These are phyloP conservation scores for Listronotus oregonensis DNA, from an alignment of 1,140 invertebrate genomes.

Conservation along the genomic window DNA sequence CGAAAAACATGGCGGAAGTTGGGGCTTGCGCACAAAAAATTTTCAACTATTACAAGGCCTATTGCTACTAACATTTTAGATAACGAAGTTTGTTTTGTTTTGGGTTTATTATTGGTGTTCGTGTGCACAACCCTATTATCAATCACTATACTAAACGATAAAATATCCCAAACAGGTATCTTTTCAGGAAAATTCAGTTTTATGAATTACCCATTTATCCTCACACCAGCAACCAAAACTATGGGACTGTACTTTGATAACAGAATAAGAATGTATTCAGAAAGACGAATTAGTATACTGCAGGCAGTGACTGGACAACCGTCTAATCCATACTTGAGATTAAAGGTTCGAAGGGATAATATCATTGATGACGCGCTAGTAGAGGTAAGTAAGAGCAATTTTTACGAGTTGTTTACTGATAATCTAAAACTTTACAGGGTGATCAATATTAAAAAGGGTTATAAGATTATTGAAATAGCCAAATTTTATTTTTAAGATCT, in stretches of 20 bases:
- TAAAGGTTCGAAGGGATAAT: slow-evolving; percentile 81
- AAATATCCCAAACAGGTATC: slow-evolving; percentile 13
- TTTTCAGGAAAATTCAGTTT: slow-evolving; percentile 82
- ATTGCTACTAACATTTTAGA: no score
- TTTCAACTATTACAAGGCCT: no score
- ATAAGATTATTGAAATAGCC: no score
- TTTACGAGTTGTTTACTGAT: slow-evolving; percentile 20
- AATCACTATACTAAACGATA: background rate
- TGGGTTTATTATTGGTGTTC: background rate
- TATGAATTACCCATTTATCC: slow-evolving; percentile 87
- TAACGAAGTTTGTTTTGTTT: no score
- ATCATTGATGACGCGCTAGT: slow-evolving; percentile 91
- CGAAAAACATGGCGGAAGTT: no score
- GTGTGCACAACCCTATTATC: slow-evolving; percentile 1
- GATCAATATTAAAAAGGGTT: no score
- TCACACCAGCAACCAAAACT: slow-evolving; percentile 91
- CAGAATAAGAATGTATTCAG: slow-evolving; percentile 92
- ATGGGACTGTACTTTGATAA: slow-evolving; percentile 92
- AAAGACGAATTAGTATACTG: slow-evolving; percentile 80
- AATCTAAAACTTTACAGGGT: no score
- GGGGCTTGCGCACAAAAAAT: no score
- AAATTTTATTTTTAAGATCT: no score
- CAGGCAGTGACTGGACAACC: slow-evolving; percentile 75
- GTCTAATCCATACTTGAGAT: slow-evolving; percentile 82
- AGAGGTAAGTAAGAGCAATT: slow-evolving; percentile 62